Percentiles rank a stretch among this genome's conserved stretches.
phyloP scores from a whole-genome alignment of 2,888 invertebrate genomes.

The Drosophila nr. medialis region DNA sequence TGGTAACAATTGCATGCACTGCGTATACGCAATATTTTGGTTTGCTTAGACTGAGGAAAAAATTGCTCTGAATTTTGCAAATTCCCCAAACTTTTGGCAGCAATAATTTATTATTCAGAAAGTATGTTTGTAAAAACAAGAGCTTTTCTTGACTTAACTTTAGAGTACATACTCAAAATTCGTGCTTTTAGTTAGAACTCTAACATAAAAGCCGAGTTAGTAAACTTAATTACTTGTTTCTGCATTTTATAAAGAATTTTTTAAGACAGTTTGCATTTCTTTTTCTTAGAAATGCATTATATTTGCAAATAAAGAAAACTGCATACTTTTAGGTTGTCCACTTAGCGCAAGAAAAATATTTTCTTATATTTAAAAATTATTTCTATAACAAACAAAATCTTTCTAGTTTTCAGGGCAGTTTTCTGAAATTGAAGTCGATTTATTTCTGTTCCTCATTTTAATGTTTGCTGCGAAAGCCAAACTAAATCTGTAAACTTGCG shows the following conservation, averaged over 20 bases:
- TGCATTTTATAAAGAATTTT: not conserved
- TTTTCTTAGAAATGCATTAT: no score
- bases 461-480: conserved; percentile 42
- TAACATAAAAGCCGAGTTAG: not conserved
- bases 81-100: not conserved
- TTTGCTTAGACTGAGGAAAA: not conserved
- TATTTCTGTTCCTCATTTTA: conserved; percentile 36
- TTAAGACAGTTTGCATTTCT: no score
- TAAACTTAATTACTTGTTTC: not conserved
- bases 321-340: not conserved
- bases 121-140: not conserved
- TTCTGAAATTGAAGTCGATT: not conserved
- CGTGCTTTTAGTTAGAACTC: not conserved
- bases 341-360: not conserved
- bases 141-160: not conserved
- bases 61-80: not conserved
- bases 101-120: not conserved
- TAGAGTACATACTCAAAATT: not conserved
- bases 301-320: no score
- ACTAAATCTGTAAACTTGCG: conserved; percentile 42
- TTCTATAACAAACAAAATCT: not conserved
- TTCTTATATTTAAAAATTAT: not conserved
- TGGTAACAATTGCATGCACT: not conserved
- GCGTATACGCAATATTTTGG: not conserved
- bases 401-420: not conserved